A percentile compares a stretch with the other conserved stretches of the same genome.
These are phyloP conservation scores for Dasypolia templi DNA, from an alignment of 2,888 invertebrate genomes.

Conservation along the genomic window DNA sequence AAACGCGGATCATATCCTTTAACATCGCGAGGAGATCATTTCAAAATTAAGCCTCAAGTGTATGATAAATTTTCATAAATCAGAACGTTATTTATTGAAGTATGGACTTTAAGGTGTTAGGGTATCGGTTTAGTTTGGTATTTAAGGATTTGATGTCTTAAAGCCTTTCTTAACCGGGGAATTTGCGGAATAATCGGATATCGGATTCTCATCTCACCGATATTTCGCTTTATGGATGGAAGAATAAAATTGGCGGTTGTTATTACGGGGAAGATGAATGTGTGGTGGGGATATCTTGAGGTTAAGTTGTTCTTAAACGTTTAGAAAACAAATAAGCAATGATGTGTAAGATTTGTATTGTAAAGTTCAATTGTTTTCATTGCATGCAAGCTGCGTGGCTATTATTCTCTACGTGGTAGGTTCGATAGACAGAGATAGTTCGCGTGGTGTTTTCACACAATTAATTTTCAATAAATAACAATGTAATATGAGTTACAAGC, in stretches of 20 bases:
- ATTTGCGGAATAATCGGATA: constrained; percentile 82
- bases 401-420: constrained; percentile 70
- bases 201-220: constrained; percentile 80
- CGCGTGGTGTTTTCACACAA: constrained; percentile 78
- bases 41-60: constrained; percentile 90
- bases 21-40: constrained; percentile 79
- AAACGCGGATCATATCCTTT: constrained; percentile 73
- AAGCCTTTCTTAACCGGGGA: constrained; percentile 76
- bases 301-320: constrained; percentile 55
- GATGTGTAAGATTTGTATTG: constrained; percentile 39
- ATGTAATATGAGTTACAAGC: constrained; percentile 78
- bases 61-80: constrained; percentile 90
- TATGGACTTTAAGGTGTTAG: constrained; percentile 89
- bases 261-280: constrained; percentile 76
- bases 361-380: constrained; percentile 58
- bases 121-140: constrained; percentile 86
- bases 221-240: constrained; percentile 76
- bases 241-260: constrained; percentile 77
- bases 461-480: constrained; percentile 86
- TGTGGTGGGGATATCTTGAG: constrained; percentile 51
- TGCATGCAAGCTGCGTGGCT: constrained; percentile 45
- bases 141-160: constrained; percentile 80
- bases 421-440: constrained; percentile 73
- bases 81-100: constrained; percentile 88
- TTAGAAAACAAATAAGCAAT: constrained; percentile 52